These are phyloP conservation scores for Sula dactylatra DNA, from an alignment of 2,113 vertebrate genomes.

Conservation along the genomic window DNA sequence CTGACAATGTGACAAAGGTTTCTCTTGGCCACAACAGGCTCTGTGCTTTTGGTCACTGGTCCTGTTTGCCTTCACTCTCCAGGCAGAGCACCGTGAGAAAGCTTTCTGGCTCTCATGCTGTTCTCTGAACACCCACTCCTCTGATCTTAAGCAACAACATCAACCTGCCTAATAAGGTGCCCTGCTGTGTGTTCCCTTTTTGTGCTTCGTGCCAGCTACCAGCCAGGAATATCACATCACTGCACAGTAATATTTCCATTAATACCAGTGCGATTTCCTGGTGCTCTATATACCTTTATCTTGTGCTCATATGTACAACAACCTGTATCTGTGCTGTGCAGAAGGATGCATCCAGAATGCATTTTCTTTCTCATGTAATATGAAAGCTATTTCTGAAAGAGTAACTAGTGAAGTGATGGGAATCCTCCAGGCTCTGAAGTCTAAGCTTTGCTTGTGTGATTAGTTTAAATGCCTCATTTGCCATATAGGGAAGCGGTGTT, in stretches of 20 bases:
- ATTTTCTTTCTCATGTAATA: conserved; percentile 11
- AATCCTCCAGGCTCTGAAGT: conserved; percentile 19
- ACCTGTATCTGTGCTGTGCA: conserved; percentile 10
- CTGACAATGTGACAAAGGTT: not conserved
- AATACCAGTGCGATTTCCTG: not conserved
- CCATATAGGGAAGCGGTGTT: not conserved
- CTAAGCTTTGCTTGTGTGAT: not conserved
- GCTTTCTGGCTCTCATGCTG: not conserved
- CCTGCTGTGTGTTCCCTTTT: not conserved
- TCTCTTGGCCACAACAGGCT: fast-evolving
- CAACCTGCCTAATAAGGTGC: not conserved
- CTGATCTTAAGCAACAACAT: not conserved
- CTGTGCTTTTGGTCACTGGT: fast-evolving
- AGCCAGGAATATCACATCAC: not conserved
- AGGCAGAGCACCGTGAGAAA: fast-evolving
- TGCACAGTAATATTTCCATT: not conserved
- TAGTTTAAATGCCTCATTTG: not conserved
- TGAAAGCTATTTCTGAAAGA: conserved; percentile 32
- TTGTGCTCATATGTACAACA: not conserved
- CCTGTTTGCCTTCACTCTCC: not conserved
- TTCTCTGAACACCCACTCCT: not conserved
- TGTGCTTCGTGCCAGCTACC: not conserved
- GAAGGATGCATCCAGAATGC: conserved; percentile 1
- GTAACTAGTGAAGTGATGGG: not conserved
- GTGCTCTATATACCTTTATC: conserved; percentile 1